Evolutionary conservation across 2,797 vertebrate genomes (phyloP).

Genomic region (Pitangus sulphuratus): DNA sequence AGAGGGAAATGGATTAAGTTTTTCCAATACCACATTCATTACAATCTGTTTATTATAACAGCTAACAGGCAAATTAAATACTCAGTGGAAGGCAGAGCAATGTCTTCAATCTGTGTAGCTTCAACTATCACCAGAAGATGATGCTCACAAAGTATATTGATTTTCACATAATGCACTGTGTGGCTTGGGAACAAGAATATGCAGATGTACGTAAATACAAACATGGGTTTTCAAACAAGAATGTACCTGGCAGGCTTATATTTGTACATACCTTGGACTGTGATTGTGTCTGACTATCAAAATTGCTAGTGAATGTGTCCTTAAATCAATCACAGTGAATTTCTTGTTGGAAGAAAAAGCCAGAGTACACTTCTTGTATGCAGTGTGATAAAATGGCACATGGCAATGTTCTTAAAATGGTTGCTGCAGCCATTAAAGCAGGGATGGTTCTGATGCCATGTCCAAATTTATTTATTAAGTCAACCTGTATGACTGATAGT

Average conservation of each 20-base stretch:
- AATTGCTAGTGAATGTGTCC: neutral
- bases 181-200: neutral
- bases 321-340: neutral
- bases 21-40: neutral
- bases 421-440: neutral
- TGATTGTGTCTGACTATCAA: neutral
- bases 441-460: neutral
- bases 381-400: neutral
- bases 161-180: neutral
- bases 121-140: neutral
- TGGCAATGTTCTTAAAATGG: neutral
- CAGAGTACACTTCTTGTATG: neutral
- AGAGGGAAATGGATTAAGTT: neutral
- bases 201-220: fast-evolving
- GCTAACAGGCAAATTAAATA: neutral
- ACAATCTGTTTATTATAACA: neutral
- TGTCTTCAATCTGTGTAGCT: neutral
- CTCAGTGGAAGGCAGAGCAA: neutral
- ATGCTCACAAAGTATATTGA: neutral
- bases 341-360: neutral
- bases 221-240: neutral
- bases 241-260: neutral
- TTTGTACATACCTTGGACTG: neutral
- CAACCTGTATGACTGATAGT: neutral
- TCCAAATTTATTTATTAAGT: neutral